Evolutionary conservation across 2,888 invertebrate species (phyloP).

Genomic region (Rapana venosa): DNA sequence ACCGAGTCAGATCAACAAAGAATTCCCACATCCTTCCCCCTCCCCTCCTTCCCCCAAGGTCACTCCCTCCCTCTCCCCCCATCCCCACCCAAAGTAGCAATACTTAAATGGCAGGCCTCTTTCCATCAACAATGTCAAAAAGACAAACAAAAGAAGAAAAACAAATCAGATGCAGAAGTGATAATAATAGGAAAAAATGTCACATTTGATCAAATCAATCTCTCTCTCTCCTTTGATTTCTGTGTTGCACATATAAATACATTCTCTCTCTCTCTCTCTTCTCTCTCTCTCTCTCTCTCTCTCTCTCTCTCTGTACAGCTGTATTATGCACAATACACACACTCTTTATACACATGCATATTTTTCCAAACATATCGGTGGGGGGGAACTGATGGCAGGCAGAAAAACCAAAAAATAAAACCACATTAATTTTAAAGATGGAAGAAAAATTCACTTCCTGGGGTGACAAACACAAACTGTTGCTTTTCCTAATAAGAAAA

Average conservation of each 20-base stretch:
- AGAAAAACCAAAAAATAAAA: neutral
- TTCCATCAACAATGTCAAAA: too few species aligned
- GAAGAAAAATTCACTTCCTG: neutral
- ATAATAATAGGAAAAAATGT: neutral
- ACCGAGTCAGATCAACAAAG: slow-evolving; percentile 22
- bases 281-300: neutral
- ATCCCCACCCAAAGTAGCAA: too few species aligned
- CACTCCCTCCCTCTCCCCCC: too few species aligned
- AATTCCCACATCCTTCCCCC: neutral
- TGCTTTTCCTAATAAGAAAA: too few species aligned
- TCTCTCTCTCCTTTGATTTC: neutral
- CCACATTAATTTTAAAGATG: neutral
- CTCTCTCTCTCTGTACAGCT: neutral
- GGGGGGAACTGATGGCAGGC: neutral
- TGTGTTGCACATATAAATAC: neutral
- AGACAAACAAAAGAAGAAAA: too few species aligned
- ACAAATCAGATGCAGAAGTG: too few species aligned
- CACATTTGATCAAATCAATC: neutral
- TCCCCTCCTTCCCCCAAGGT: too few species aligned
- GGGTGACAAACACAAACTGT: too few species aligned
- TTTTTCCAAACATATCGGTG: neutral
- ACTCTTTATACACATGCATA: neutral
- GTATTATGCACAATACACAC: slow-evolving; percentile 13
- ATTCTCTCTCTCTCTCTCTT: neutral
- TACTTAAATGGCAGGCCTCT: too few species aligned